Evolutionary conservation across 2,888 invertebrate genomes (phyloP).

Genomic region (Brenthis ino): DNA sequence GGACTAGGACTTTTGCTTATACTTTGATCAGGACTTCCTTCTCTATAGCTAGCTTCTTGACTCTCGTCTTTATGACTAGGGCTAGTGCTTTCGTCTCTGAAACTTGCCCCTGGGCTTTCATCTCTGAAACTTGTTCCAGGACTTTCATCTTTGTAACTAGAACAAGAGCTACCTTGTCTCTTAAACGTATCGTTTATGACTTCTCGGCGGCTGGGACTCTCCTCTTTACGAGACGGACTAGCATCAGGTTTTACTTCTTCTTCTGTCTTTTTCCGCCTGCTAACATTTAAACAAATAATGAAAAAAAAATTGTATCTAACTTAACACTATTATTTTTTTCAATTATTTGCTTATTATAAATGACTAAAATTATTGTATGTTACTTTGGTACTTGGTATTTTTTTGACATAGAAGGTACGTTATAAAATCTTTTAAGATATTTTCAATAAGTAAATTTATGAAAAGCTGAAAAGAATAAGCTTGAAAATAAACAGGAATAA

Average conservation of each 20-base stretch:
- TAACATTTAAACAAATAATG: constrained; percentile 5
- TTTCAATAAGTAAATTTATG: too few relatives aligned
- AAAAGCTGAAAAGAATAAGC: too few relatives aligned
- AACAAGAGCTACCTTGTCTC: constrained; percentile 19
- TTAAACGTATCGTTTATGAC: constrained; percentile 4
- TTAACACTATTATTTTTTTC: too few relatives aligned
- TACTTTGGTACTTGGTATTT: too few relatives aligned
- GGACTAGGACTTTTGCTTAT: constrained; percentile 14
- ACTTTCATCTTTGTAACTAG: constrained; percentile 25
- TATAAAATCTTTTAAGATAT: too few relatives aligned
- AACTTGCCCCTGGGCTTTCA: constrained; percentile 27
- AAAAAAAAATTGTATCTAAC: not conserved
- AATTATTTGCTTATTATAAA: too few relatives aligned
- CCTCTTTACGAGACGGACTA: constrained; percentile 7
- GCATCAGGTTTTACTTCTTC: constrained; percentile 19
- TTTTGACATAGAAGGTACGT: too few relatives aligned
- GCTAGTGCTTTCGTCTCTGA: not conserved
- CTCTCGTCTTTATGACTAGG: constrained; percentile 19
- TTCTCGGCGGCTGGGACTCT: not conserved
- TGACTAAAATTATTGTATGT: too few relatives aligned
- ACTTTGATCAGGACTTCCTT: constrained; percentile 24
- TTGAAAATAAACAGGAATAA: too few relatives aligned
- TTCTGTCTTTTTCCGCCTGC: constrained; percentile 5
- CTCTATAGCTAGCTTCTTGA: constrained; percentile 24
- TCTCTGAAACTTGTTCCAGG: constrained; percentile 27